Conservation (phyloP, 2,113 vertebrate genomes). For the Nerophis lumbriciformis region DNA sequence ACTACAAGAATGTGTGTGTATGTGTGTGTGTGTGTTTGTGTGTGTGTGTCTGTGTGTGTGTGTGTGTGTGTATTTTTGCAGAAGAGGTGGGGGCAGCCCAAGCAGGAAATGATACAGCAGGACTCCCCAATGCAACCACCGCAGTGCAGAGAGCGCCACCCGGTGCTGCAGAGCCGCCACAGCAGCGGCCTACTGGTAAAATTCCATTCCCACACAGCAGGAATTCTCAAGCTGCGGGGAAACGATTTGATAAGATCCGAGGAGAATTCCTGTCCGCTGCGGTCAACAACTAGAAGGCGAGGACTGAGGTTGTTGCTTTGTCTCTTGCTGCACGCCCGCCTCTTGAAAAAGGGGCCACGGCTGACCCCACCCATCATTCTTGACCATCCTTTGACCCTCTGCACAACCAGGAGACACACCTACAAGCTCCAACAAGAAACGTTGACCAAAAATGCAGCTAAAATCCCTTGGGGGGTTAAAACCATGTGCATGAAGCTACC, state of each 20-base stretch:
- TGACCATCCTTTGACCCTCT: background rate
- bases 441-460: constrained; percentile 40
- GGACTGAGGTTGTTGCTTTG: background rate
- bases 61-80: constrained; percentile 7
- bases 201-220: constrained; percentile 59
- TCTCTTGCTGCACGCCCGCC: background rate
- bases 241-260: constrained; percentile 30
- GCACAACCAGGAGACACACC: background rate
- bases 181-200: constrained; percentile 50
- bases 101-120: constrained; percentile 61
- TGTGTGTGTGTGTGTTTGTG: constrained; percentile 1
- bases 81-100: constrained; percentile 48
- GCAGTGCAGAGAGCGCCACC: constrained; percentile 45
- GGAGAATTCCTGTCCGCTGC: constrained; percentile 22
- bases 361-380: constrained; percentile 43
- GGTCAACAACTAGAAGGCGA: background rate
- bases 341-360: constrained; percentile 5
- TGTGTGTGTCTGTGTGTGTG: background rate
- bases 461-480: constrained; percentile 23
- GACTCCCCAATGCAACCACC: constrained; percentile 23
- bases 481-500: constrained; percentile 23
- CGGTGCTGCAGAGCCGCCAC: background rate
- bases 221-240: constrained; percentile 12
- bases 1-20: background rate
- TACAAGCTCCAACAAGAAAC: background rate